These are phyloP conservation scores for Ethmia dodecea DNA, from an alignment of 2,888 invertebrate species.

Conservation along the genomic window DNA sequence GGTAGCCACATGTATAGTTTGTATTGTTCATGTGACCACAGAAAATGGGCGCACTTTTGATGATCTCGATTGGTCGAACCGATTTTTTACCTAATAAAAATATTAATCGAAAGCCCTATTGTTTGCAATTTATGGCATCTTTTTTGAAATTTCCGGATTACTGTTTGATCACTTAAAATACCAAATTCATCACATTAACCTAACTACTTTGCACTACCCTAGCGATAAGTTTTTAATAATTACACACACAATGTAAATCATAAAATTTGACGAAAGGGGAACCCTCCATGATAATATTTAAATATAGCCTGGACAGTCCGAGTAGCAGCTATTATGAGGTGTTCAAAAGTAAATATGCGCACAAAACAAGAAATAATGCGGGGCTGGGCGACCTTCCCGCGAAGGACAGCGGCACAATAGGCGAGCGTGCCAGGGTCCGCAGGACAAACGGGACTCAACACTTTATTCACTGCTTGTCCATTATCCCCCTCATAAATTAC, in stretches of 20 bases:
- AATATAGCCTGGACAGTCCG: too few species aligned
- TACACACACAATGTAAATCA: too few species aligned
- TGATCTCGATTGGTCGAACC: conserved; percentile 54
- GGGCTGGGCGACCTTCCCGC: conserved; percentile 48
- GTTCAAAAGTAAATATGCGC: conserved; percentile 25
- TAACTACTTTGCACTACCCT: too few species aligned
- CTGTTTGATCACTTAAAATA: conserved; percentile 12
- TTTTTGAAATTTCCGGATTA: conserved; percentile 55
- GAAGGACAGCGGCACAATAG: conserved; percentile 61
- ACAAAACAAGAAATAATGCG: conserved; percentile 24
- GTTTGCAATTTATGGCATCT: conserved; percentile 62
- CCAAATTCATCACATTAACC: too few species aligned
- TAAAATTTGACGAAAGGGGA: too few species aligned
- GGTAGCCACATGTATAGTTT: conserved; percentile 70
- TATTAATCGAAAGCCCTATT: conserved; percentile 45
- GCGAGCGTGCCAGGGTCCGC: conserved; percentile 33
- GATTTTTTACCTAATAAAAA: conserved; percentile 44
- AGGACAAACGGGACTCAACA: conserved; percentile 39
- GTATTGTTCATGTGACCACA: conserved; percentile 67
- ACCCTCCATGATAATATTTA: too few species aligned
- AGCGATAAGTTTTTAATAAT: too few species aligned
- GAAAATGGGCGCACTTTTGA: conserved; percentile 46
- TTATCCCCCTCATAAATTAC: conserved; percentile 47
- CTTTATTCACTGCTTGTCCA: conserved; percentile 35
- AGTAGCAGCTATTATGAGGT: too few species aligned